Conservation (phyloP, 2,888 invertebrate species). For the Dasypogon diadema region DNA sequence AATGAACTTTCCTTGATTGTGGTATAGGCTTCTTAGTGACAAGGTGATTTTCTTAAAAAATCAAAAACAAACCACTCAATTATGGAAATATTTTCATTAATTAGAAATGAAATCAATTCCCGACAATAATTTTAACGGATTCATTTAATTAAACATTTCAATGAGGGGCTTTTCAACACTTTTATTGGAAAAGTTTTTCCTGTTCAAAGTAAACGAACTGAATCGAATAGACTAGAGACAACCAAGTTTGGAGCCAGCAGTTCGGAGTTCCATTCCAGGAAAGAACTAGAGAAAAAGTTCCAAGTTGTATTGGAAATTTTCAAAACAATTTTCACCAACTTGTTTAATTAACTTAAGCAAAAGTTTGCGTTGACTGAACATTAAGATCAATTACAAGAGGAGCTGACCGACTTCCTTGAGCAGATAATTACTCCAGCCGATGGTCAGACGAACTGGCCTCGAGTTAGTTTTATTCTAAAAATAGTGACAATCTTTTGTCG, state of each 20-base stretch:
- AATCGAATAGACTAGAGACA: background rate
- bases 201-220: constrained; percentile 1
- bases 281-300: background rate
- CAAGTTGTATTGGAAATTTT: constrained; percentile 27
- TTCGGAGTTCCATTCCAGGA: background rate
- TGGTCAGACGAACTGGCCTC: background rate
- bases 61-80: too few species aligned
- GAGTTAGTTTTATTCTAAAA: background rate
- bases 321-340: constrained; percentile 39
- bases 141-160: constrained; percentile 39
- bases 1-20: too few species aligned
- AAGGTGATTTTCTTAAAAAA: too few species aligned
- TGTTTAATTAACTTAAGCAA: constrained; percentile 35
- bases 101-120: background rate
- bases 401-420: background rate
- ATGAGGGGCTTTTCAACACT: constrained; percentile 25
- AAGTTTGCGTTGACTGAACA: constrained; percentile 32
- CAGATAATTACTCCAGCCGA: constrained; percentile 28
- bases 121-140: constrained; percentile 8
- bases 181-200: constrained; percentile 36
- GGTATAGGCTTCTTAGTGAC: too few species aligned
- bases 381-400: constrained; percentile 34
- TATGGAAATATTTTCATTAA: too few species aligned
- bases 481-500: background rate
- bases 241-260: background rate